Conservation (phyloP, 2,888 invertebrate genomes). For the Globia sparganii region DNA sequence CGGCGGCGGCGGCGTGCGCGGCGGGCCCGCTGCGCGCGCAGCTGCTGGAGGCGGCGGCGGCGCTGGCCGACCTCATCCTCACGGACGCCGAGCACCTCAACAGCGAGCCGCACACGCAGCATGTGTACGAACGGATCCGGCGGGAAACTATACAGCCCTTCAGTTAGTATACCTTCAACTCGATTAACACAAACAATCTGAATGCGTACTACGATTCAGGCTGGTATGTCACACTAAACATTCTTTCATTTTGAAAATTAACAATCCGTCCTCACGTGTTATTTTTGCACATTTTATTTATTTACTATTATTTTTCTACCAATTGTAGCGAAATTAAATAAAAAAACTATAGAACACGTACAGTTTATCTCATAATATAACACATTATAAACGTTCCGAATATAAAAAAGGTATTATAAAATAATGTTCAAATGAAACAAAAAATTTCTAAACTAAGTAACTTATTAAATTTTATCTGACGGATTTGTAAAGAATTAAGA, state of each 20-base stretch:
- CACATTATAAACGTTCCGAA: too few relatives aligned
- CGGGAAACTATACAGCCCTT: slow-evolving; percentile 92
- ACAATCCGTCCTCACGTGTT: too few relatives aligned
- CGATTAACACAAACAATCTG: too few relatives aligned
- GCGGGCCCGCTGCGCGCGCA: slow-evolving; percentile 88
- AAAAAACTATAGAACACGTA: too few relatives aligned
- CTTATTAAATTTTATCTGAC: too few relatives aligned
- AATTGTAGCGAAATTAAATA: too few relatives aligned
- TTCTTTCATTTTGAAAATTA: background rate
- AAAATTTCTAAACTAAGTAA: too few relatives aligned
- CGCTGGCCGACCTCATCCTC: slow-evolving; percentile 79
- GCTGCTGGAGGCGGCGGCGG: slow-evolving; percentile 77
- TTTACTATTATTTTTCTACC: background rate
- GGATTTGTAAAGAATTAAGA: too few relatives aligned
- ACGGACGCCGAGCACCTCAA: slow-evolving; percentile 69
- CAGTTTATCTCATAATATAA: too few relatives aligned
- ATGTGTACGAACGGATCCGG: slow-evolving; percentile 92
- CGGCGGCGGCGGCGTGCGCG: slow-evolving; percentile 84
- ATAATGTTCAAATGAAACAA: too few relatives aligned
- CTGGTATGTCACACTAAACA: background rate
- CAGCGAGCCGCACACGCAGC: slow-evolving; percentile 52
- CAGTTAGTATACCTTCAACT: slow-evolving; percentile 82
- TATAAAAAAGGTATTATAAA: too few relatives aligned
- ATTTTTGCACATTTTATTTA: background rate
- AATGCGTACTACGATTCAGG: too few relatives aligned